These are phyloP conservation scores for Seriola dumerili DNA, from an alignment of 2,113 vertebrate species.

Conservation along the genomic window DNA sequence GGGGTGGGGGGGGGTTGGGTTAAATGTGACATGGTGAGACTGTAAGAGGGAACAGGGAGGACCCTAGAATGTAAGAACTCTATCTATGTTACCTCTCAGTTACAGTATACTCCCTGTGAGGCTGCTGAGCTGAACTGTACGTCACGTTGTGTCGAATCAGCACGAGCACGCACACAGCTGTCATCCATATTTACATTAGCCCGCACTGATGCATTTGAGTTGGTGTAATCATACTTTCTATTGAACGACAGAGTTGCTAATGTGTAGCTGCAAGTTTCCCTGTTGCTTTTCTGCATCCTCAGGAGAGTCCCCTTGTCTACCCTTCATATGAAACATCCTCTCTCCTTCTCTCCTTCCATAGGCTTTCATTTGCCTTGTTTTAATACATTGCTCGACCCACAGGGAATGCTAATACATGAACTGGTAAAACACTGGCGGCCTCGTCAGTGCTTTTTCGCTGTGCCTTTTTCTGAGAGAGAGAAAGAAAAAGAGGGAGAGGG, in stretches of 20 bases:
- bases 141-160: conserved; percentile 48
- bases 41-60: not conserved
- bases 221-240: conserved; percentile 1
- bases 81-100: conserved; percentile 35
- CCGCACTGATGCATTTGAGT: conserved; percentile 17
- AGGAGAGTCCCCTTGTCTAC: not conserved
- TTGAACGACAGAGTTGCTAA: not conserved
- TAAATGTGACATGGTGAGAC: conserved; percentile 27
- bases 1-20: conserved; percentile 16
- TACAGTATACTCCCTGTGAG: conserved; percentile 14
- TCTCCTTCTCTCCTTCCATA: not conserved
- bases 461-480: conserved; percentile 48
- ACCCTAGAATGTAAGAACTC: conserved; percentile 28
- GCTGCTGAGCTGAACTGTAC: conserved; percentile 30
- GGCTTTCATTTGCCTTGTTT: conserved; percentile 23
- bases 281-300: conserved; percentile 2
- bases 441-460: conserved; percentile 61
- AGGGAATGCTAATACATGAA: conserved; percentile 50
- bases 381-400: conserved; percentile 18
- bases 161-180: not conserved
- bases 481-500: conserved; percentile 1
- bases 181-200: conserved; percentile 9
- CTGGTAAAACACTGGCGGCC: conserved; percentile 59
- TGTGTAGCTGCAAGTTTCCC: conserved; percentile 9
- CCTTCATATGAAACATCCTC: not conserved